Evolutionary conservation across 2,888 invertebrate genomes (phyloP), one percentile per base, ranked within the genome.

Genomic region (Hypolimnas misippus): DNA sequence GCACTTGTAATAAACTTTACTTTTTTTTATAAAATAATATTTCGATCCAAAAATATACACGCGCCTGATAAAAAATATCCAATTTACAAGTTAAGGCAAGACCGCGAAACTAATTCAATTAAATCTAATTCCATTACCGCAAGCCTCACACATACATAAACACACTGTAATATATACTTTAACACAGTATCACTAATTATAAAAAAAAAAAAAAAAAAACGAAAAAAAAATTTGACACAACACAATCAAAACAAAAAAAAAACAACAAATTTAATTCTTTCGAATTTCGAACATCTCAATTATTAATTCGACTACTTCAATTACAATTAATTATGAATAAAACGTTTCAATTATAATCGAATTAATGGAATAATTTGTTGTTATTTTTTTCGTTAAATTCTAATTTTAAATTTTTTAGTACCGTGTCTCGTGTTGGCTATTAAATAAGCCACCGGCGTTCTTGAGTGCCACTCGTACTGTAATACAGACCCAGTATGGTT

Each of bases 71-170:
- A 56, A 54, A 60, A 62, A 17, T 35, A 65, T 55, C 50, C 54
- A 62, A 63, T 63, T 62, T 56, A 64, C 57, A 62, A 63, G 29
- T 31, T 54, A 67, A 68, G 66, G 69, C 63, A 65, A 71, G 67
- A 60, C 75, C 76, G 79, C 74, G 67, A 76, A 77, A 81, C 80
- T 89, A 90, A 91, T 89, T 86, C 75, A 88, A 91, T 91, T 91
- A 91, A 58, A 62, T 65, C 81, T 91, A 91, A 91, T 89, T 89
- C 81, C 81, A 91, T 91, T 91, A 91, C 78, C 72, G 70, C 74
- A 78, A 87, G 81, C 79, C 81, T 76, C 66, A 76, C 73, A 72
- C 75, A 72, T 72, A 67, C 49, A 69, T 57, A 71, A 61, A 70
- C 62, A 67, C 66, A 50, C 64, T 70, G 66, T 58, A 12, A 64